Evolutionary conservation across 2,888 invertebrate genomes (phyloP).

Genomic region (Hyles lineata): DNA sequence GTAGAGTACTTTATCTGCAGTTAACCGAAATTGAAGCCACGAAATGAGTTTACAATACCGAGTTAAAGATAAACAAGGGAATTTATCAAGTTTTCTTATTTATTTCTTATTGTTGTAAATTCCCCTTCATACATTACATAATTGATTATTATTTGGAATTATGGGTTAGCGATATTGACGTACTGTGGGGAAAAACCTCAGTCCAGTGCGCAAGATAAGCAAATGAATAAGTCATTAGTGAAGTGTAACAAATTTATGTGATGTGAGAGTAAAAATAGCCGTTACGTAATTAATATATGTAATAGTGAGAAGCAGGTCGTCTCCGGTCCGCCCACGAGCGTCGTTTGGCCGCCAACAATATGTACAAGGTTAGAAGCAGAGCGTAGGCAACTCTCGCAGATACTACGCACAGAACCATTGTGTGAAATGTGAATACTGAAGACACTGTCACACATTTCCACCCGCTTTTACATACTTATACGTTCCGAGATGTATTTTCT

Average conservation of each 20-base stretch:
- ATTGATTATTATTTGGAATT: not conserved
- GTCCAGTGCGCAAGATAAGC: constrained; percentile 5
- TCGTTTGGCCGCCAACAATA: constrained; percentile 67
- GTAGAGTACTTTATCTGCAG: too few species aligned
- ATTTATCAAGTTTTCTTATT: too few species aligned
- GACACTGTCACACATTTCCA: constrained; percentile 22
- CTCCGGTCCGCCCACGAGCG: constrained; percentile 69
- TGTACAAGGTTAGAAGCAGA: constrained; percentile 69
- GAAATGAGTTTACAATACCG: too few species aligned
- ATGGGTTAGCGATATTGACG: not conserved
- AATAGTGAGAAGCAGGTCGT: constrained; percentile 59
- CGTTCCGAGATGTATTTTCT: not conserved
- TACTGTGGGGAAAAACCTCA: constrained; percentile 6
- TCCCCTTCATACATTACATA: not conserved
- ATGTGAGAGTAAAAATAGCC: constrained; percentile 49
- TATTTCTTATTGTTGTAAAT: not conserved
- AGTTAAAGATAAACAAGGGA: too few species aligned
- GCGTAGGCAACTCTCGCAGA: constrained; percentile 70
- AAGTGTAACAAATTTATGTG: constrained; percentile 21
- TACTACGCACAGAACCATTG: constrained; percentile 49
- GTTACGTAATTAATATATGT: constrained; percentile 66
- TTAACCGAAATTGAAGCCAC: too few species aligned
- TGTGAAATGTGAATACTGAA: not conserved
- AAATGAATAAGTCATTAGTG: constrained; percentile 15
- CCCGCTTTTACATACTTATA: not conserved